Evolutionary conservation across 2,797 vertebrate species (phyloP), one percentile per base, ranked within the genome.

Genomic region (Peromyscus eremicus): DNA sequence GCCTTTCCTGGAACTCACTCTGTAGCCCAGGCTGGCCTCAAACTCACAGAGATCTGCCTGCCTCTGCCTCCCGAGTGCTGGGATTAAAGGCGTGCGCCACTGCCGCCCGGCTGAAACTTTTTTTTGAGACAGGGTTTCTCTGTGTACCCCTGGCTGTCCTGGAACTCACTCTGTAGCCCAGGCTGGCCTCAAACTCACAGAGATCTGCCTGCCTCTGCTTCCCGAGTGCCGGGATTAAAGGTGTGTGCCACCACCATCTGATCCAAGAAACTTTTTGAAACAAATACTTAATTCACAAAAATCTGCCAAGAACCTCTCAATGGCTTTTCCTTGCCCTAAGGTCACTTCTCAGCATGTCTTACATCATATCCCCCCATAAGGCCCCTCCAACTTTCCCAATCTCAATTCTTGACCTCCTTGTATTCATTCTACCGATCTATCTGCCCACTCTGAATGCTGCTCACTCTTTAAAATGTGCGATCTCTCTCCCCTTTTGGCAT

Each of bases 211-310:
- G 34, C 68, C 68, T n/a, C 0, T 70, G 68, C 34, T 16, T 70
- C 32, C 34, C 17, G 7, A 16, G 34, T 70, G 32, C 34, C 3
- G 16, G 68, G 68, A 68, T 34, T n/a, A n/a, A 70, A 17, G 16
- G 16, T 0, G 34, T 70, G 34, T 1, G 13, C 68, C 32, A 70
- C 68, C 16, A 70, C 68, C 34, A 17, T 10, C 16, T 7, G 34
- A 16, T 70, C 34, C 16, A 87, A 71, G 43, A 37, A 79, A 76
- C 5, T 52, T 92, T 80, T 60, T 57, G 62, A 95, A 84, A 62
- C n/a, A 89, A 77, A 49, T 8, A 68, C 11, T 1, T 49, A 34
- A 40, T 27, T 89, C 49, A 89, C 32, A 80, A 85, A 91, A 62
- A 9, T 40, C 68, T 79, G 64, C 89, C 34, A 68, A 94, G 85